phyloP scores from a whole-genome alignment of 2,888 invertebrate species.

The Mesodorylaimus sp. region DNA sequence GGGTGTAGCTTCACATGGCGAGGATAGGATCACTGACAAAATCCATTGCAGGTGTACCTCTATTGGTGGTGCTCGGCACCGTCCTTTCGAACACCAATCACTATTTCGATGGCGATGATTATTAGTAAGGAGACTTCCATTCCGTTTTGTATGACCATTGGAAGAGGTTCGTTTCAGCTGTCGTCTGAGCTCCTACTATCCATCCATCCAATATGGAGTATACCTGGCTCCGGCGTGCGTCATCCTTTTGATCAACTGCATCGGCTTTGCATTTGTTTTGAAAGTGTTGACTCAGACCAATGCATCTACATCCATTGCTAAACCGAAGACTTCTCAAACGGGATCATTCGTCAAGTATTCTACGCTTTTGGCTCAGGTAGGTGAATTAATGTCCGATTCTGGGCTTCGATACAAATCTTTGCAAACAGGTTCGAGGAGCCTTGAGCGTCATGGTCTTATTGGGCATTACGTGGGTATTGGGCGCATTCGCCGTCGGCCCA shows the following conservation, averaged over 20 bases:
- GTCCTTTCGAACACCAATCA: slow-evolving; percentile 29
- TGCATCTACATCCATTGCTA: too few relatives aligned
- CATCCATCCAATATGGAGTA: slow-evolving; percentile 32
- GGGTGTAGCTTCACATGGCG: not conserved
- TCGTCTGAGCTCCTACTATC: slow-evolving; percentile 30
- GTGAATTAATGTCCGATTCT: not conserved
- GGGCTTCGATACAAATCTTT: not conserved
- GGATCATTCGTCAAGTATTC: too few relatives aligned
- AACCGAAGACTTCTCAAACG: too few relatives aligned
- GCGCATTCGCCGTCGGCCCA: slow-evolving; percentile 25
- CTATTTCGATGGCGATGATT: slow-evolving; percentile 27
- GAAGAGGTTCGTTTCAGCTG: slow-evolving; percentile 27
- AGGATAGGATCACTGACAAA: too few relatives aligned
- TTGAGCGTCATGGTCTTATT: slow-evolving; percentile 13
- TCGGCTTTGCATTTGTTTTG: slow-evolving; percentile 33
- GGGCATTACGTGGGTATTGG: slow-evolving; percentile 30
- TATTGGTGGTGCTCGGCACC: slow-evolving; percentile 31
- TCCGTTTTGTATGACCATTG: slow-evolving; percentile 5
- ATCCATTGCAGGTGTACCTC: slow-evolving; percentile 31
- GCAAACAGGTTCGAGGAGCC: slow-evolving; percentile 8
- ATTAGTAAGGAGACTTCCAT: slow-evolving; percentile 21
- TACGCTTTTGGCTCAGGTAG: too few relatives aligned
- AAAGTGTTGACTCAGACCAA: slow-evolving; percentile 13
- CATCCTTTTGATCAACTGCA: slow-evolving; percentile 32
- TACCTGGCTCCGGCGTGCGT: slow-evolving; percentile 34